Evolutionary conservation across 2,797 vertebrate species (phyloP).

Genomic region (Clarias fuscus): DNA sequence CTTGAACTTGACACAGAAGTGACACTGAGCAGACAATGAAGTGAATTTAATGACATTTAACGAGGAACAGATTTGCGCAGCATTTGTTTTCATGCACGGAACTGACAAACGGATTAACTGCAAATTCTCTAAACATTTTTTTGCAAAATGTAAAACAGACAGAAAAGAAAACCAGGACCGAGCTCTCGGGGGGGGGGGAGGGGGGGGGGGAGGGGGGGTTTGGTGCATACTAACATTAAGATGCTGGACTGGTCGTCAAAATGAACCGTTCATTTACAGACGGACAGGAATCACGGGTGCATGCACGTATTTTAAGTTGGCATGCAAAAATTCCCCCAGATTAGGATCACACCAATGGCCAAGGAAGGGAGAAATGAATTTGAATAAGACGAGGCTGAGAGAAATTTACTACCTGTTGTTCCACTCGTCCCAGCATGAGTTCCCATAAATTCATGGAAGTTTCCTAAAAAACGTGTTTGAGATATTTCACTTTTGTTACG

Average conservation of each 20-base stretch:
- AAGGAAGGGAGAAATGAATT: conserved; percentile 47
- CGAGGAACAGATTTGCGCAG: background rate
- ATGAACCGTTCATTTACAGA: too few species aligned
- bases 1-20: background rate
- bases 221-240: background rate
- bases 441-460: conserved; percentile 81
- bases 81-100: conserved; percentile 9
- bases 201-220: too few species aligned
- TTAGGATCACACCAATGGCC: conserved; percentile 57
- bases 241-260: background rate
- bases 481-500: conserved; percentile 72
- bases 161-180: too few species aligned
- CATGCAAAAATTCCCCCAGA: conserved; percentile 59
- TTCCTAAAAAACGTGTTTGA: conserved; percentile 79
- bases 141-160: background rate
- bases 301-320: conserved; percentile 64
- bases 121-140: background rate
- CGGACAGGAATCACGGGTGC: conserved; percentile 50
- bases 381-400: conserved; percentile 64
- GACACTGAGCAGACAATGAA: conserved; percentile 9
- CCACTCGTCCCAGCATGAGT: conserved; percentile 79
- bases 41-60: conserved; percentile 1
- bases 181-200: background rate
- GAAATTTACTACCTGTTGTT: conserved; percentile 79
- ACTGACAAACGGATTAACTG: conserved; percentile 1